phyloP scores from a whole-genome alignment of 1,140 invertebrate genomes.

The Hypothenemus hampei region DNA sequence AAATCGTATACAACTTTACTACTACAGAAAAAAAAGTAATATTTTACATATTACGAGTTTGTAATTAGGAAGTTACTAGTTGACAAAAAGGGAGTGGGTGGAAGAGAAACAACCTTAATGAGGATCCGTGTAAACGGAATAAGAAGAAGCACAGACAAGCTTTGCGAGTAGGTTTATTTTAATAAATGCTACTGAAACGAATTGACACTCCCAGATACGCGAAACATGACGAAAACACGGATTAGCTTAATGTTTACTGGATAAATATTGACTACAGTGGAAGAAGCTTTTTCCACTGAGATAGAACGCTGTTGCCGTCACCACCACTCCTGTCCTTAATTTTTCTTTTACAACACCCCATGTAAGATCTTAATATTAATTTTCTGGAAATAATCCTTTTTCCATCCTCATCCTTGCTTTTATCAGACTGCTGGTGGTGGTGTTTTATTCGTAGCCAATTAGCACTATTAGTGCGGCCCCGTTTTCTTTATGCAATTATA shows the following conservation, averaged over 20 bases:
- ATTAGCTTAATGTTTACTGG: constrained; percentile 41
- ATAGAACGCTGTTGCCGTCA: too few species aligned
- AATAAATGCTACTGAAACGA: constrained; percentile 37
- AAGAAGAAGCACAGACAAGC: constrained; percentile 39
- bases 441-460: constrained; percentile 32
- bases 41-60: too few species aligned
- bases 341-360: too few species aligned
- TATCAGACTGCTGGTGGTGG: too few species aligned
- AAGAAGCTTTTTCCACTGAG: constrained; percentile 30
- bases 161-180: constrained; percentile 39
- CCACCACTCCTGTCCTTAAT: too few species aligned
- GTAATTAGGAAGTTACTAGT: too few species aligned
- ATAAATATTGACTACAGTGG: constrained; percentile 38
- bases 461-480: constrained; percentile 31
- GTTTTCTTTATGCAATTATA: constrained; percentile 35
- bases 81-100: too few species aligned
- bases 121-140: constrained; percentile 35
- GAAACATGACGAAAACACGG: constrained; percentile 26
- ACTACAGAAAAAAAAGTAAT: too few species aligned
- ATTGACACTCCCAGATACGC: constrained; percentile 37
- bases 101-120: constrained; percentile 34
- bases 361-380: too few species aligned
- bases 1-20: too few species aligned
- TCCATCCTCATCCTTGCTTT: too few species aligned
- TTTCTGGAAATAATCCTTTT: too few species aligned